These are phyloP conservation scores for Theonella swinhoei DNA, from an alignment of 37 sponge, comb jelly and placozoan genomes.

Conservation along the genomic window DNA sequence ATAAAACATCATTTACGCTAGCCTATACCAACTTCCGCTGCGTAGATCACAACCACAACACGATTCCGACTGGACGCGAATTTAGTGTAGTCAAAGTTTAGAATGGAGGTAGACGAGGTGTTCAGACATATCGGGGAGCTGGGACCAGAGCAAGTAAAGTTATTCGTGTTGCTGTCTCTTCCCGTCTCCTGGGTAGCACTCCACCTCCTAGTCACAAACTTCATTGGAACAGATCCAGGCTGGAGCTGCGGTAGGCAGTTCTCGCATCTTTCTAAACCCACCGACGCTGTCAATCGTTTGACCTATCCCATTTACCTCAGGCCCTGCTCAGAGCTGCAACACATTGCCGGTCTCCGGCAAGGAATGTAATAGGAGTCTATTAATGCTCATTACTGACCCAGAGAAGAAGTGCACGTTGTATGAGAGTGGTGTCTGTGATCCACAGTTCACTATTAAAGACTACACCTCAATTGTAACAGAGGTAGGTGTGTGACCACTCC, in stretches of 20 bases:
- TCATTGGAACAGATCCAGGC: conserved; percentile 32
- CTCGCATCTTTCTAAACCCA: no score
- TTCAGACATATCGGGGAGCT: conserved; percentile 52
- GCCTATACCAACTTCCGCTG: no score
- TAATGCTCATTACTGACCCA: background rate
- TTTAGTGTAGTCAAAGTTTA: no score
- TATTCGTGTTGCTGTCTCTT: conserved; percentile 2
- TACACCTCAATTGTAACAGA: conserved; percentile 55
- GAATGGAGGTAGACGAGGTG: conserved; percentile 57
- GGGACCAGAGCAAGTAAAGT: conserved; percentile 45
- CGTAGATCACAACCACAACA: no score
- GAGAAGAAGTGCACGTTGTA: conserved; percentile 19
- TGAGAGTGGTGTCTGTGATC: conserved; percentile 21
- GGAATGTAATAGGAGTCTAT: no score
- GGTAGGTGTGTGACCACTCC: conserved; percentile 15
- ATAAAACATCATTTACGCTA: no score
- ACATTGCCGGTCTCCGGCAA: no score
- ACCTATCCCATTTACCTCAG: no score
- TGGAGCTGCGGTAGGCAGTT: conserved; percentile 37
- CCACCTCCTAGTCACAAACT: conserved; percentile 11
- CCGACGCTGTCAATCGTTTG: no score
- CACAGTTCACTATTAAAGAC: background rate
- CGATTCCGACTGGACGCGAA: no score
- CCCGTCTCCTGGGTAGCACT: background rate
- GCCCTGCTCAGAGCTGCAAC: no score